Conservation (phyloP, 2,113 vertebrate genomes). For the Tiliqua scincoides region DNA sequence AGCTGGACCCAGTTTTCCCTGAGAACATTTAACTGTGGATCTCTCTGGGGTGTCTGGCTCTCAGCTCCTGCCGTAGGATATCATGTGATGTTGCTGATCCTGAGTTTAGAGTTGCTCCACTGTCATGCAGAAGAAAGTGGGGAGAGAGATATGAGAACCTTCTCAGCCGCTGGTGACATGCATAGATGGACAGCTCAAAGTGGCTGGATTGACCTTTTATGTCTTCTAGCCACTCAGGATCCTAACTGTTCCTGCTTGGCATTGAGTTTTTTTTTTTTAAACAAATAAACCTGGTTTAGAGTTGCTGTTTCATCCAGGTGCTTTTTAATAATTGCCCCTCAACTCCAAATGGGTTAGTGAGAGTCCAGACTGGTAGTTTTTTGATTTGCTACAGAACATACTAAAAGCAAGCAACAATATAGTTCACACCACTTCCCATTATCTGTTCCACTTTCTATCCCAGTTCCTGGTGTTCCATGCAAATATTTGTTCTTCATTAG, state of each 20-base stretch:
- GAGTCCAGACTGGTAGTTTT: background rate
- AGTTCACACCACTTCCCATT: background rate
- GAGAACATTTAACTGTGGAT: too few relatives aligned
- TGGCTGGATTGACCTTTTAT: background rate
- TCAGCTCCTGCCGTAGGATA: too few relatives aligned
- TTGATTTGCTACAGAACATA: background rate
- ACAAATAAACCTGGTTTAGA: background rate
- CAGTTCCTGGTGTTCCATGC: background rate
- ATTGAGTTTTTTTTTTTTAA: background rate
- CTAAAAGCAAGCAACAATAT: background rate
- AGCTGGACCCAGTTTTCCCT: too few relatives aligned
- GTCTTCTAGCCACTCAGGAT: background rate
- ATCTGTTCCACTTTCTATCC: too few relatives aligned
- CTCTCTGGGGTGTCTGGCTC: too few relatives aligned
- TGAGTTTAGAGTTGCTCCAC: background rate
- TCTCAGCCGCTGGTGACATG: background rate
- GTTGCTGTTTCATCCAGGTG: background rate
- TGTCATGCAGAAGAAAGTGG: background rate
- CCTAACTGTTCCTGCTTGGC: background rate
- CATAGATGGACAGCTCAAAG: background rate
- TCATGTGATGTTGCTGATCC: too few relatives aligned
- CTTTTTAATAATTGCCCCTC: background rate
- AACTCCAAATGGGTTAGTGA: background rate
- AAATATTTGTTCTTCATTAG: background rate
- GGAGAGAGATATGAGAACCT: background rate